Evolutionary conservation across 2,113 vertebrate species (phyloP), one percentile per base, ranked within the genome.

Genomic region (Cisticola juncidis): DNA sequence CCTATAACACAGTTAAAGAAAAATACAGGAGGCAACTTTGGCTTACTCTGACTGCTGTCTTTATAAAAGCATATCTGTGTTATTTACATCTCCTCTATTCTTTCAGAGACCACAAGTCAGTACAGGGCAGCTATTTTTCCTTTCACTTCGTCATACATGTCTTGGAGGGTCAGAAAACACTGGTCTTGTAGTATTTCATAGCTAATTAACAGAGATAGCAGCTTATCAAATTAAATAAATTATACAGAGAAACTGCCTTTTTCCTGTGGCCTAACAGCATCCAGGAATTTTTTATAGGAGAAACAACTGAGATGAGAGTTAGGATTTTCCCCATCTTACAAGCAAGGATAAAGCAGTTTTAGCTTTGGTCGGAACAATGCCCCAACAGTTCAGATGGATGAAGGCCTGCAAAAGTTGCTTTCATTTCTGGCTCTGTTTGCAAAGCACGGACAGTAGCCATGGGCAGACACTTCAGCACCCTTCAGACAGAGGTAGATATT

Each of bases 21-120:
- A 93, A 95, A 92, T 91, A 93, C 71, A 93, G 90, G 93, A 96
- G 90, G 93, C 22, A 93, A 92, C 92, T 92, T 94, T 83, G 90
- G 81, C 90, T 90, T 62, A 54, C 29, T 83, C 42, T 86, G 33
- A 85, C 73, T 57, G 36, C 54, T 90, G 51, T 88, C 87, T 83
- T 86, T 83, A 88, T 66, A 84, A 88, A 95, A 95, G 36, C 28
- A 2, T 64, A 56, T 78, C 79, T 92, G 50, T 3, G 0, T 48
- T 92, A 88, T 64, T 88, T 83, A 90, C 88, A 68, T 38, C 40
- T 82, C 51, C 53, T 78, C 51, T 74, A 40, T 68, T 86, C 71
- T 78, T 88, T 64, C 2, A 5, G 47, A 80, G 73, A 61, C 56
- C 44, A 14, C 1, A 16, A 82, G 44, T n/a, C 74, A 33, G 56